Evolutionary conservation across 2,888 invertebrate species (phyloP).

Genomic region (Asteroscopus sphinx): DNA sequence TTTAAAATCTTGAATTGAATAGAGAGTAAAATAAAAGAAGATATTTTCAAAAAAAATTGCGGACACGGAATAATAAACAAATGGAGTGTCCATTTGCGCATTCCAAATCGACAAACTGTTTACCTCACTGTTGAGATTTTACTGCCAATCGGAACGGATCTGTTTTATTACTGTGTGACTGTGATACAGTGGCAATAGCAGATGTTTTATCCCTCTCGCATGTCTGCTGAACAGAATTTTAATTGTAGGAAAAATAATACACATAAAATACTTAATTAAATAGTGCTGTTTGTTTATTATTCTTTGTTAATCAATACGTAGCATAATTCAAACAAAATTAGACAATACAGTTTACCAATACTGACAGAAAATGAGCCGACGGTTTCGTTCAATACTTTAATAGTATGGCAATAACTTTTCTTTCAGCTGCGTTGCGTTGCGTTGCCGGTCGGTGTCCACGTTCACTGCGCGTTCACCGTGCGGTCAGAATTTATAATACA

Average conservation of each 20-base stretch:
- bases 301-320: too few relatives aligned
- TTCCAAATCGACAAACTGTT: not conserved
- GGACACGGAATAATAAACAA: not conserved
- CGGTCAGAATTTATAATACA: slow-evolving; percentile 86
- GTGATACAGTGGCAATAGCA: too few relatives aligned
- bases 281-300: not conserved
- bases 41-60: not conserved
- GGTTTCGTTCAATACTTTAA: slow-evolving; percentile 82
- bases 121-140: not conserved
- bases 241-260: too few relatives aligned
- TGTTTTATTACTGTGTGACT: too few relatives aligned
- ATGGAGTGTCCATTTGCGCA: not conserved
- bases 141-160: too few relatives aligned
- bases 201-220: too few relatives aligned
- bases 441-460: slow-evolving; percentile 65
- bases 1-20: too few relatives aligned
- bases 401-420: slow-evolving; percentile 79
- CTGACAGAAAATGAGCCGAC: slow-evolving; percentile 52
- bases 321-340: slow-evolving; percentile 21
- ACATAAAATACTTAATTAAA: too few relatives aligned
- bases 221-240: too few relatives aligned
- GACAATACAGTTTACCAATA: slow-evolving; percentile 49
- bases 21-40: too few relatives aligned
- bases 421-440: slow-evolving; percentile 85
- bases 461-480: slow-evolving; percentile 65